Conservation (phyloP, 2,888 invertebrate genomes). For the Bombyx huttoni region DNA sequence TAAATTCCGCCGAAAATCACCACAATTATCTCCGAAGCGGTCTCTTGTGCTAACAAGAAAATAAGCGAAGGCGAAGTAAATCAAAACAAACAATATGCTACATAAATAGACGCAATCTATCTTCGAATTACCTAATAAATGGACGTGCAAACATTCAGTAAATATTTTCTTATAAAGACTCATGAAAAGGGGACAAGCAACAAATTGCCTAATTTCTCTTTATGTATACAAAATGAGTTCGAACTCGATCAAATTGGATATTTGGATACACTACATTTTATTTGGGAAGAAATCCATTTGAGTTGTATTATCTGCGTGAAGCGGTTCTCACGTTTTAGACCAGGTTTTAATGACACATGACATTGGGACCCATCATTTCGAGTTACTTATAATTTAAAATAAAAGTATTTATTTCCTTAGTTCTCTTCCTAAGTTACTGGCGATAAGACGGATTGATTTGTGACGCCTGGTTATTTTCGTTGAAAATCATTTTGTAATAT, state of each 20-base stretch:
- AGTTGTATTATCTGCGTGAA: conserved; percentile 7
- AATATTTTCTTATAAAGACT: conserved; percentile 33
- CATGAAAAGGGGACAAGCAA: conserved; percentile 40
- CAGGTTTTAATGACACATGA: not conserved
- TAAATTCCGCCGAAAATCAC: conserved; percentile 1
- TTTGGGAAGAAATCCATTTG: conserved; percentile 39
- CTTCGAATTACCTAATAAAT: conserved; percentile 26
- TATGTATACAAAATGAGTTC: conserved; percentile 51
- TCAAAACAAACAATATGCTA: conserved; percentile 9
- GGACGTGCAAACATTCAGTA: conserved; percentile 20
- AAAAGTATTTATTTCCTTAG: too few relatives aligned
- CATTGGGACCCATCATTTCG: too few relatives aligned
- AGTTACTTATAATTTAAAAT: too few relatives aligned
- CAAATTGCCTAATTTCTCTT: conserved; percentile 58
- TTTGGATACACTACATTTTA: conserved; percentile 37
- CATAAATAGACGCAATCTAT: conserved; percentile 20
- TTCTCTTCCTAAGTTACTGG: too few relatives aligned
- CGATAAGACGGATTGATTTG: too few relatives aligned
- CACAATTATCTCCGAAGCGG: conserved; percentile 3
- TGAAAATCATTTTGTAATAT: too few relatives aligned
- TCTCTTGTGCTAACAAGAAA: conserved; percentile 6
- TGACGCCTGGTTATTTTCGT: too few relatives aligned
- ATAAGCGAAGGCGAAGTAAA: conserved; percentile 8
- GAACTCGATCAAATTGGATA: conserved; percentile 48
- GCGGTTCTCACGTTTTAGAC: not conserved